Conservation (phyloP, 2,888 invertebrate species). For the Protula sp. region DNA sequence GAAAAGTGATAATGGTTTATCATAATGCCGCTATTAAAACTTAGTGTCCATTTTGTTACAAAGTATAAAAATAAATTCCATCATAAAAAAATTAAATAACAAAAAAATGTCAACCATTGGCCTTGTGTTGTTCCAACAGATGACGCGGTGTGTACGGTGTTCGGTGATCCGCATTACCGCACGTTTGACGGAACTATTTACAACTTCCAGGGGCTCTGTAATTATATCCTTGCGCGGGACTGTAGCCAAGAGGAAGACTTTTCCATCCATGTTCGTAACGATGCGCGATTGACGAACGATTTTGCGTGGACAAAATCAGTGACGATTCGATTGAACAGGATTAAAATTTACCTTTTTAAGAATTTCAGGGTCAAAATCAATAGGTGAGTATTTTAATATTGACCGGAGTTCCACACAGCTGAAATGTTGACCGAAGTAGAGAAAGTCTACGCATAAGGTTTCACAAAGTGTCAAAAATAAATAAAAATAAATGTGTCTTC, state of each 20-base stretch:
- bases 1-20: too few relatives aligned
- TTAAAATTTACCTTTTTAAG: conserved; percentile 64
- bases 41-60: too few relatives aligned
- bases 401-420: too few relatives aligned
- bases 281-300: conserved; percentile 70
- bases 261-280: conserved; percentile 83
- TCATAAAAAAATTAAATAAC: too few relatives aligned
- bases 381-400: conserved; percentile 59
- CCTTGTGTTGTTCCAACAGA: conserved; percentile 56
- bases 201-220: conserved; percentile 75
- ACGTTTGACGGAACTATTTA: conserved; percentile 92
- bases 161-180: conserved; percentile 90
- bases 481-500: too few relatives aligned
- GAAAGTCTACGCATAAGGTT: too few relatives aligned
- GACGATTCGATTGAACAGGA: conserved; percentile 58
- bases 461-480: too few relatives aligned
- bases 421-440: neutral
- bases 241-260: conserved; percentile 78
- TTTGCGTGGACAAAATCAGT: conserved; percentile 91
- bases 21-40: too few relatives aligned
- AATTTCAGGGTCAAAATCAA: conserved; percentile 79
- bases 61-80: too few relatives aligned
- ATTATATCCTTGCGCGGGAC: conserved; percentile 81
- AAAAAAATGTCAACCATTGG: too few relatives aligned
- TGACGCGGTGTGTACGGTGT: conserved; percentile 87